Percentiles rank a stretch among this genome's conserved stretches.
phyloP scores from a whole-genome alignment of 2,113 vertebrate genomes.

The Dipodomys spectabilis region DNA sequence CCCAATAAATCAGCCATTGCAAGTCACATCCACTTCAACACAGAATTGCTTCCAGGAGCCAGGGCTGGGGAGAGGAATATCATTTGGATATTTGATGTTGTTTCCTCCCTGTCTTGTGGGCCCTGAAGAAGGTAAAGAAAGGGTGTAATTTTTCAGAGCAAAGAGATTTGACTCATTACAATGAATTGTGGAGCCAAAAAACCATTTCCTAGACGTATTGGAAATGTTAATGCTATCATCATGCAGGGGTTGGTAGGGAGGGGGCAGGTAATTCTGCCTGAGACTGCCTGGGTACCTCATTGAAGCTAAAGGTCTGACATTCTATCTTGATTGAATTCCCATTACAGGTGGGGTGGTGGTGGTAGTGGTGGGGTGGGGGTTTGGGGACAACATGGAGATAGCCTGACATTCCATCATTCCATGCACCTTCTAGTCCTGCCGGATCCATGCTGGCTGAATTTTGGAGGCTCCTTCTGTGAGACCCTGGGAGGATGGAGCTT shows the following conservation, averaged over 20 bases:
- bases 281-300: constrained; percentile 59
- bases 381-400: background rate
- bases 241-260: constrained; percentile 55
- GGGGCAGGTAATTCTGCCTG: constrained; percentile 3
- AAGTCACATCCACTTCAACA: constrained; percentile 8
- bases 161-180: constrained; percentile 77
- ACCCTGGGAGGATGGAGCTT: background rate
- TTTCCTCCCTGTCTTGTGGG: constrained; percentile 54
- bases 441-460: background rate
- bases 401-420: background rate
- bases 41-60: constrained; percentile 27
- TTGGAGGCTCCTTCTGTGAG: background rate
- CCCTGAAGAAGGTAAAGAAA: constrained; percentile 53
- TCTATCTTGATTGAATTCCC: constrained; percentile 66
- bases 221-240: constrained; percentile 83
- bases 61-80: background rate
- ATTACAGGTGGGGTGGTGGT: background rate
- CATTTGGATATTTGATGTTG: constrained; percentile 48
- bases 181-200: constrained; percentile 76
- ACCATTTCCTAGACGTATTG: constrained; percentile 69
- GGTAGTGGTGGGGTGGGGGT: background rate
- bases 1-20: constrained; percentile 6
- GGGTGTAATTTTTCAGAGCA: constrained; percentile 74
- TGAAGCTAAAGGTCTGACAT: constrained; percentile 72
- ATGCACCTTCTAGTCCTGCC: background rate